Base-by-base conservation (phyloP, 2,888 invertebrate species). In the Lycaena phlaeas region DNA sequence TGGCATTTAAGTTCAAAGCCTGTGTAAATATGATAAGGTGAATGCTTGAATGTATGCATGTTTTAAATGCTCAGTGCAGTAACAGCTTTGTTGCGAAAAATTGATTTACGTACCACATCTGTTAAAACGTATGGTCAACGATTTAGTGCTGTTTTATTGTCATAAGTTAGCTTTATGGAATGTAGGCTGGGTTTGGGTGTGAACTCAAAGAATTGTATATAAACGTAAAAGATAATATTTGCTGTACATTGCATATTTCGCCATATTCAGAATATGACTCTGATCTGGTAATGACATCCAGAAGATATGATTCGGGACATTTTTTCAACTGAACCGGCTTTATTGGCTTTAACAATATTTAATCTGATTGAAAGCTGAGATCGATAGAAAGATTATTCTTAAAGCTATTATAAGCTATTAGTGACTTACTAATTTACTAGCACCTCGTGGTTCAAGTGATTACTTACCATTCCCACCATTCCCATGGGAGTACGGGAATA, bases 91-190 rank as follows among this genome's bases (percentile, higher is more conserved):
- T 81, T 81, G 79, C 79, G 79, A 78, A 79, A 79, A 81, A 81
- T 78, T 81, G 78, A 81, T 81, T 81, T 81, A 81, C 72, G 76
- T 63, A 68, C 64, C 62, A 71, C 77, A 78, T 78, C 75, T 76
- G 71, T 75, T 71, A 58, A 57, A 59, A 56, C 56, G 27, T 41
- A 53, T 54, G 57, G 53, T 53, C 48, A 48, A 46, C 43, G 51
- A 58, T 60, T 61, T 61, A 62, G 62, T 61, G 57, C 64, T 64
- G 57, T 65, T 64, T 63, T 68, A 61, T 61, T 51, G 48, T 48
- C 44, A 43, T 53, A 57, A 58, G 50, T 57, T 58, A 60, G 59
- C 59, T 61, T 55, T 50, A 48, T 36, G 49, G 51, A 52, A 50
- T 53, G 51, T 54, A 53, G 56, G 54, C 53, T 53, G 43, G 53